Percentiles rank a stretch among this genome's conserved stretches.
Conservation (phyloP, 2,113 vertebrate genomes). For the Heloderma charlesbogerti region DNA sequence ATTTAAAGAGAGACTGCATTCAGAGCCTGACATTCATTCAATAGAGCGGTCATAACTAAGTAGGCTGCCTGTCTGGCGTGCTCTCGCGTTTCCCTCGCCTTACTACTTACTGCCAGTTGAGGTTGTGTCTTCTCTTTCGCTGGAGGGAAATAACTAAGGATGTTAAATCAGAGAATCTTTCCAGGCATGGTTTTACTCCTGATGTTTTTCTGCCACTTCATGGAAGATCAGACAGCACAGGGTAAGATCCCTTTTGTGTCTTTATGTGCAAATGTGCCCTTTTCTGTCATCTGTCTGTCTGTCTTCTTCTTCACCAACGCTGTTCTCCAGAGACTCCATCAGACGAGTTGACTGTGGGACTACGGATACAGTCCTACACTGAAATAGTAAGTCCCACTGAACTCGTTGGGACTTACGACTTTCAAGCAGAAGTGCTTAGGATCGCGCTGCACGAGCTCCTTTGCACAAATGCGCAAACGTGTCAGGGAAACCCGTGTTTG, state of each 20-base stretch:
- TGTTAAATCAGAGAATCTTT: constrained; percentile 90
- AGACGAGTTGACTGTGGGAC: constrained; percentile 22
- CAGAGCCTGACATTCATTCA: constrained; percentile 98
- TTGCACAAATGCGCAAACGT: constrained; percentile 29
- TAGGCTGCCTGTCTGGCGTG: constrained; percentile 75
- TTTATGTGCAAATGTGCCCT: constrained; percentile 43
- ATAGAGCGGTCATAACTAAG: constrained; percentile 93
- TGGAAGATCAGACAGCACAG: constrained; percentile 95
- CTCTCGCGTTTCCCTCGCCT: constrained; percentile 77
- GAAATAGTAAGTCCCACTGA: background rate
- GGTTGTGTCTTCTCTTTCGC: constrained; percentile 72
- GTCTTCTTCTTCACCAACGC: background rate
- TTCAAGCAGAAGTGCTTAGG: background rate
- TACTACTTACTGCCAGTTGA: constrained; percentile 78
- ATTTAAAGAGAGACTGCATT: constrained; percentile 99
- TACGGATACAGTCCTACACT: background rate
- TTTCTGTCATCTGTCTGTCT: background rate
- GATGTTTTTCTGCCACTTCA: constrained; percentile 90
- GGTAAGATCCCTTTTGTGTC: constrained; percentile 82
- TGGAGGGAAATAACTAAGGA: constrained; percentile 78
- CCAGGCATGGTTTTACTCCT: constrained; percentile 90
- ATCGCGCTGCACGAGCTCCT: background rate
- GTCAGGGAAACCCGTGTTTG: constrained; percentile 18
- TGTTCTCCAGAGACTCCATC: constrained; percentile 14
- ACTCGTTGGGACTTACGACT: constrained; percentile 16